A percentile compares a stretch with the other conserved stretches of the same genome.
Evolutionary conservation across 2,797 vertebrate genomes (phyloP).

Genomic region (Sebastes baramenuke): DNA sequence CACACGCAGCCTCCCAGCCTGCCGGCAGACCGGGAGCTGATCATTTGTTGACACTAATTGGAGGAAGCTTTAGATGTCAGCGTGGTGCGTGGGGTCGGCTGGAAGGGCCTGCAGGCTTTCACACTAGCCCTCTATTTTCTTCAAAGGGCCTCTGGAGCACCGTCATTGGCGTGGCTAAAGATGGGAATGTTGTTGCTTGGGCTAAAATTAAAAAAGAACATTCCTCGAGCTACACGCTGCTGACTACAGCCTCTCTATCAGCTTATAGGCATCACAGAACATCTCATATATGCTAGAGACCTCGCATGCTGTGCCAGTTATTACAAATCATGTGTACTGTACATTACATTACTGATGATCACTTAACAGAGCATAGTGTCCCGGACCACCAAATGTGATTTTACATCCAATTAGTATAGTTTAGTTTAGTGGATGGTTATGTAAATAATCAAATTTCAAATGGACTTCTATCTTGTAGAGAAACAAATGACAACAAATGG

Average conservation of each 20-base stretch:
- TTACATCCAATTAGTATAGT: not conserved
- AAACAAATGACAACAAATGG: not conserved
- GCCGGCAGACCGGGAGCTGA: conserved; percentile 6
- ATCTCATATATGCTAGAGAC: not conserved
- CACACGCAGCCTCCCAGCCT: not conserved
- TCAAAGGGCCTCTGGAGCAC: conserved; percentile 48
- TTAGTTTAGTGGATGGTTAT: not conserved
- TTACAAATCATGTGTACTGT: not conserved
- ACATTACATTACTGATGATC: not conserved
- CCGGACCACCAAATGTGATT: not conserved
- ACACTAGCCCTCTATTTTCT: conserved; percentile 62
- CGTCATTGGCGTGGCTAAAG: not conserved
- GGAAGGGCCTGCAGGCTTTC: conserved; percentile 48
- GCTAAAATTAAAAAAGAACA: conserved; percentile 34
- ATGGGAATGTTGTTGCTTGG: conserved; percentile 27
- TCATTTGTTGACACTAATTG: conserved; percentile 68
- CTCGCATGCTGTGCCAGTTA: not conserved
- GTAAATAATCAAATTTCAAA: not conserved
- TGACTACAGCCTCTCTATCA: not conserved
- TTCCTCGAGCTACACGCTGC: not conserved
- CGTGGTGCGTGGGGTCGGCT: conserved; percentile 1
- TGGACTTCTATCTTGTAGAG: not conserved
- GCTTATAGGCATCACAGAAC: not conserved
- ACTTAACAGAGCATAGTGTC: not conserved
- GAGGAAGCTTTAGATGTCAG: conserved; percentile 69